Base-by-base conservation (phyloP, 2,888 invertebrate species). In the Drosophila trichaetosa region DNA sequence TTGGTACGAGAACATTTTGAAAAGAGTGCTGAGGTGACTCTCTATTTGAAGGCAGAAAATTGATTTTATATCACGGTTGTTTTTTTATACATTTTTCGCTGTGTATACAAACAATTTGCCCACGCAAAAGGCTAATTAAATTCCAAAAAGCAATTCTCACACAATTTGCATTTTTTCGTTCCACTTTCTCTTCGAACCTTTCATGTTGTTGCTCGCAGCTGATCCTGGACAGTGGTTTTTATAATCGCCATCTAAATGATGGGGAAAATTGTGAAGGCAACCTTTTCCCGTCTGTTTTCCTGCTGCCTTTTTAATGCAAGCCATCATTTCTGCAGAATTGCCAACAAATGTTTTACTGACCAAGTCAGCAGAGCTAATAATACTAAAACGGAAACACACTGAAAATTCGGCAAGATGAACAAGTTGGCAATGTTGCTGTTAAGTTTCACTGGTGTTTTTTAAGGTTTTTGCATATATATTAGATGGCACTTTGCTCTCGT, bases 231-330 rank as follows among this genome's bases (percentile, higher is more conserved):
- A 34, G 33, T 31, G 57, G 52, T 71, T 69, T 69, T 49, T 57
- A 64, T 83, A 77, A 85, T 70, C 81, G 69, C 58, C 85, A 70
- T 69, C 81, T 71, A 77, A 83, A 79, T 75, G 77, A 71, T 77
- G 77, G 24, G 16, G 58, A 54, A 70, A 75, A 73, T 66, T 77
- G 53, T 18, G 27, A 27, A 27, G 60, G 34, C 38, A 57, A 62
- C 73, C 75, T 70, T 69, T 79, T 71, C 58, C 38, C 42, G n/a
- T 24, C 24, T 64, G 42, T 46, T 31, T 31, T 51, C 73, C 46
- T 0, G 21, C 24, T 24, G 21, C 24, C 46, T 65, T 67, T 69
- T 79, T 69, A 80, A 76, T 82, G 66, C 60, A 38, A 51, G 71
- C 63, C 78, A 82, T 82, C 76, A 82, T 74, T 75, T 75, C 79